Evolutionary conservation across 2,113 vertebrate genomes (phyloP).

Genomic region (Orthochromis malagaraziensis): DNA sequence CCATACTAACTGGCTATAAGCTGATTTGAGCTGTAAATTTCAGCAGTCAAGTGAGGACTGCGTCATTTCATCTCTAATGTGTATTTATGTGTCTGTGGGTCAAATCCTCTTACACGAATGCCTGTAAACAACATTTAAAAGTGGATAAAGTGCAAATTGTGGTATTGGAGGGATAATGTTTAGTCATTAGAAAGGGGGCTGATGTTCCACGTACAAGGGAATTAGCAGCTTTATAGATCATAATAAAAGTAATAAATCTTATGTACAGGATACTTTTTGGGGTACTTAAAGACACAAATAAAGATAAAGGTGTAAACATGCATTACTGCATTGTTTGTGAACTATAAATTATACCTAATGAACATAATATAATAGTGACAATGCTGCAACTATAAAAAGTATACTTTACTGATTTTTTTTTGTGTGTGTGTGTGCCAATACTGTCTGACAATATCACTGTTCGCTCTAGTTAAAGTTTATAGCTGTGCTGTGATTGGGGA

Average conservation of each 20-base stretch:
- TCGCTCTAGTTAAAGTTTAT: neutral
- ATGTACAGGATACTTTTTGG: neutral
- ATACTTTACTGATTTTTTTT: neutral
- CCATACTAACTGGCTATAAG: constrained; percentile 20
- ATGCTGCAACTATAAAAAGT: neutral
- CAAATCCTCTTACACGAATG: constrained; percentile 46
- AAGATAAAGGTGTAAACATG: neutral
- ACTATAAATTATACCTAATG: neutral
- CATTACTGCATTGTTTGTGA: neutral
- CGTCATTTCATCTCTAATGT: constrained; percentile 45
- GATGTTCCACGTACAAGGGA: neutral
- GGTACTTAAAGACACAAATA: neutral
- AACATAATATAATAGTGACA: neutral
- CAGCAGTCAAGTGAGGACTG: constrained; percentile 2
- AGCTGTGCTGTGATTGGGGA: neutral
- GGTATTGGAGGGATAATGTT: neutral
- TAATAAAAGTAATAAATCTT: neutral
- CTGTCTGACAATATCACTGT: neutral
- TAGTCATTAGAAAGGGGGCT: neutral
- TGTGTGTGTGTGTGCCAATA: neutral
- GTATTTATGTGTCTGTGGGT: constrained; percentile 38
- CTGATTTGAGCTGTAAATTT: constrained; percentile 17
- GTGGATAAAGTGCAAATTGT: neutral
- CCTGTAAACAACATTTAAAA: constrained; percentile 38
- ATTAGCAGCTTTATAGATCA: neutral